Evolutionary conservation across 2,888 invertebrate genomes (phyloP).

Genomic region (Apomyelois bistriatella): DNA sequence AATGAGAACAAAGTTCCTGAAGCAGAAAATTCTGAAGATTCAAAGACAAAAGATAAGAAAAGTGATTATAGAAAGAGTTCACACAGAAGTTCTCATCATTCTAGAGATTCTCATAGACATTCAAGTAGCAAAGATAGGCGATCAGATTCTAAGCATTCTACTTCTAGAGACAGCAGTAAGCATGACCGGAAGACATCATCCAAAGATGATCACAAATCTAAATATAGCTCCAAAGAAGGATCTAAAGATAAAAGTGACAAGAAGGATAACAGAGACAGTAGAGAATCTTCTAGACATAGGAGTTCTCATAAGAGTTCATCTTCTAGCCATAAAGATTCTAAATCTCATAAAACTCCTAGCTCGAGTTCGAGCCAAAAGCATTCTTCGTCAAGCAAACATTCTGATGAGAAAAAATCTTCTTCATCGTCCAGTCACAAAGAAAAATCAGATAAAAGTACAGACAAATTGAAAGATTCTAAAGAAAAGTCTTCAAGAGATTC

Average conservation of each 20-base stretch:
- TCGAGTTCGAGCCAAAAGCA: constrained; percentile 53
- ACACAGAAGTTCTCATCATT: constrained; percentile 62
- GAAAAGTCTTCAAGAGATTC: constrained; percentile 52
- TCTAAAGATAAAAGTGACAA: constrained; percentile 56
- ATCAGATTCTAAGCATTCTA: constrained; percentile 61
- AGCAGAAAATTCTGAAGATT: constrained; percentile 54
- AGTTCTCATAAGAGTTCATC: constrained; percentile 63
- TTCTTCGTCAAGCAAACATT: constrained; percentile 54
- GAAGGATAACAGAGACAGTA: constrained; percentile 54
- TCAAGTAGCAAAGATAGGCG: constrained; percentile 64
- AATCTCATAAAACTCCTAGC: constrained; percentile 56
- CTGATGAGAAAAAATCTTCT: constrained; percentile 56
- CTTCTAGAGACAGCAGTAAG: constrained; percentile 56
- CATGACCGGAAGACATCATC: constrained; percentile 56
- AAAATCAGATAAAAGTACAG: constrained; percentile 46
- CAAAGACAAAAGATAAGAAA: constrained; percentile 56
- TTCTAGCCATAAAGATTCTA: constrained; percentile 52
- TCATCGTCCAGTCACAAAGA: constrained; percentile 54
- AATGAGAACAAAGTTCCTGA: constrained; percentile 50
- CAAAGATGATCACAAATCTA: constrained; percentile 62
- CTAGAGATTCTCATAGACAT: constrained; percentile 63
- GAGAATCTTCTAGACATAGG: constrained; percentile 62
- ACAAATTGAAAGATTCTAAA: constrained; percentile 51
- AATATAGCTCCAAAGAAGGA: constrained; percentile 53
- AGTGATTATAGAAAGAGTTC: constrained; percentile 53